phyloP scores from a whole-genome alignment of 1,140 invertebrate genomes.

The Lepeophtheirus salmonis region DNA sequence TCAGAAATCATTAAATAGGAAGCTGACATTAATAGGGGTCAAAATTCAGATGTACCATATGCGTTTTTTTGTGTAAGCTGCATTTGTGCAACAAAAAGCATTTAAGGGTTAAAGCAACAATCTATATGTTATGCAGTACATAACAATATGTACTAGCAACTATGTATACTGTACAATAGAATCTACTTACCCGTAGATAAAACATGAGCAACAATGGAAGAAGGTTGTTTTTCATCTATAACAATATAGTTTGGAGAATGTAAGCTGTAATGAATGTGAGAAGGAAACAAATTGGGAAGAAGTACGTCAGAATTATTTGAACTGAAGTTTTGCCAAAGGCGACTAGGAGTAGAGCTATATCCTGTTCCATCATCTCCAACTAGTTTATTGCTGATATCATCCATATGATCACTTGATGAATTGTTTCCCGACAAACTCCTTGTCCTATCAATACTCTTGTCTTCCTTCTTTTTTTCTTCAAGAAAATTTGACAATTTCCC shows the following conservation, averaged over 20 bases:
- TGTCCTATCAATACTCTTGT: not conserved
- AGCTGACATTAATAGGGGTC: too few species aligned
- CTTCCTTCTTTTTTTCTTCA: not conserved
- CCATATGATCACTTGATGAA: not conserved
- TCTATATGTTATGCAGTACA: too few species aligned
- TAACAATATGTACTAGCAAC: too few species aligned
- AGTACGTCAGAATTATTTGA: not conserved
- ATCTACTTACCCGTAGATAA: constrained; percentile 24
- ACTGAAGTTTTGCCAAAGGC: not conserved
- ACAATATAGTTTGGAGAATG: not conserved
- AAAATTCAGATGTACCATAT: too few species aligned
- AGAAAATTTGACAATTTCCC: not conserved
- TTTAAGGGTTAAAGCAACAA: too few species aligned
- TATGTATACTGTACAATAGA: too few species aligned
- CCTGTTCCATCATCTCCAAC: not conserved
- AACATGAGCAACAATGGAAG: constrained; percentile 16
- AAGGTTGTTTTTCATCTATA: constrained; percentile 9
- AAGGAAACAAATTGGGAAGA: constrained; percentile 1
- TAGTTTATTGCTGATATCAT: not conserved
- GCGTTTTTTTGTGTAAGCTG: too few species aligned
- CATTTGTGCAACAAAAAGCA: too few species aligned
- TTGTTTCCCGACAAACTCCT: not conserved
- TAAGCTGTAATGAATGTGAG: not conserved
- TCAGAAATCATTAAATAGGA: too few species aligned
- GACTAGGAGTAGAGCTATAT: not conserved